phyloP scores from a whole-genome alignment of 2,113 vertebrate species.

The Gobiocypris rarus region DNA sequence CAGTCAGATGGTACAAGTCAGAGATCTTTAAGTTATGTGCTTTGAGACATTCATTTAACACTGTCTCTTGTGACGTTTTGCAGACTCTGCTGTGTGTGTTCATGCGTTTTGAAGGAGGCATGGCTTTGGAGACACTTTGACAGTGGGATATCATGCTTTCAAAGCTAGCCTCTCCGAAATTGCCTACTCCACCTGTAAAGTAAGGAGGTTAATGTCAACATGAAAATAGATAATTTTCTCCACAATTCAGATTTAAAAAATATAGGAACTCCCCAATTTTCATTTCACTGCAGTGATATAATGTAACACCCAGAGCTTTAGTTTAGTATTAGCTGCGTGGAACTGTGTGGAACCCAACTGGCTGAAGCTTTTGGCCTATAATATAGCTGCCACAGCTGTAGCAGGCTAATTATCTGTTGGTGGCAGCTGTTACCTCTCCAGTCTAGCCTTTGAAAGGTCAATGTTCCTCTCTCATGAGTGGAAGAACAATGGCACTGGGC shows the following conservation, averaged over 20 bases:
- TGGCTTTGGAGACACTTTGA: too few species aligned
- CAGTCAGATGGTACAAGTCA: too few species aligned
- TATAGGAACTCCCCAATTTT: background rate
- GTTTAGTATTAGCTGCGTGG: background rate
- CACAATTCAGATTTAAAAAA: background rate
- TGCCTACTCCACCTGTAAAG: background rate
- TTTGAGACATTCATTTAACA: too few species aligned
- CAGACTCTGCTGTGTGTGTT: too few species aligned
- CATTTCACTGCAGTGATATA: background rate
- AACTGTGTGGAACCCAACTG: background rate
- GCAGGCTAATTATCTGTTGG: constrained; percentile 33
- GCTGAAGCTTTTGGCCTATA: constrained; percentile 1
- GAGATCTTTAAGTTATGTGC: too few species aligned
- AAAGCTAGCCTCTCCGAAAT: too few species aligned
- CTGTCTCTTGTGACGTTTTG: too few species aligned
- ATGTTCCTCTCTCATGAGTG: constrained; percentile 8
- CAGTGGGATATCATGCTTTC: too few species aligned
- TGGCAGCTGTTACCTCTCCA: constrained; percentile 24
- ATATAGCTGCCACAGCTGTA: constrained; percentile 29
- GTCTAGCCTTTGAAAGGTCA: constrained; percentile 38
- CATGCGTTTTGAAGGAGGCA: too few species aligned
- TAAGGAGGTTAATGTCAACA: background rate
- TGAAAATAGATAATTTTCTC: background rate
- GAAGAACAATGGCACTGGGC: constrained; percentile 33
- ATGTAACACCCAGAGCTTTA: background rate